Evolutionary conservation across 2,797 vertebrate species (phyloP).

Genomic region (Manis pentadactyla): DNA sequence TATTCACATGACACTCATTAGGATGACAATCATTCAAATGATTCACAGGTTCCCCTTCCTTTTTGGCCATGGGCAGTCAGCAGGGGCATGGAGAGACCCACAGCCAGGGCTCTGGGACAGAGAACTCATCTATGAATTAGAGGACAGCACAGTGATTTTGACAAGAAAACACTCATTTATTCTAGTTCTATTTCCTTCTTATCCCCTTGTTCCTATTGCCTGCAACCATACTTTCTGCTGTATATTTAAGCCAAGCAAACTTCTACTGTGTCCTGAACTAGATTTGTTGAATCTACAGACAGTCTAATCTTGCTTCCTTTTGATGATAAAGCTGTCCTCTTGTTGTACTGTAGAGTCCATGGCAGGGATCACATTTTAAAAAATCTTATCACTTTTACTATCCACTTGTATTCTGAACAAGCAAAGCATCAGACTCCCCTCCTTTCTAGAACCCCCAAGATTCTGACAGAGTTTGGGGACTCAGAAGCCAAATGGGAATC

Average conservation of each 20-base stretch:
- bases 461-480: conserved; percentile 89
- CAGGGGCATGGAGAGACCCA: not conserved
- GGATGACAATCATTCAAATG: not conserved
- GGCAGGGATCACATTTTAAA: conserved; percentile 58
- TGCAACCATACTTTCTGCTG: not conserved
- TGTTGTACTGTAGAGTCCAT: not conserved
- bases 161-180: not conserved
- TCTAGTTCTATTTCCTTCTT: not conserved
- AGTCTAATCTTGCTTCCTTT: conserved; percentile 1
- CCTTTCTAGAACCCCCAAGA: conserved; percentile 87
- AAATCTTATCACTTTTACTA: conserved; percentile 46
- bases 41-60: not conserved
- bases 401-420: conserved; percentile 66
- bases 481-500: conserved; percentile 90
- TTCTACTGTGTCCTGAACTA: not conserved
- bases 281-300: not conserved
- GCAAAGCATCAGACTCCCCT: conserved; percentile 74
- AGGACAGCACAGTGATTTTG: not conserved
- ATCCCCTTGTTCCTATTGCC: not conserved
- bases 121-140: not conserved
- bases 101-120: not conserved
- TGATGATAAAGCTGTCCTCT: not conserved
- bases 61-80: not conserved
- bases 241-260: conserved; percentile 18
- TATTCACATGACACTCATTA: not conserved